These are phyloP conservation scores for Lissocephala sabroskyi DNA, from an alignment of 2,888 invertebrate species.

Conservation along the genomic window DNA sequence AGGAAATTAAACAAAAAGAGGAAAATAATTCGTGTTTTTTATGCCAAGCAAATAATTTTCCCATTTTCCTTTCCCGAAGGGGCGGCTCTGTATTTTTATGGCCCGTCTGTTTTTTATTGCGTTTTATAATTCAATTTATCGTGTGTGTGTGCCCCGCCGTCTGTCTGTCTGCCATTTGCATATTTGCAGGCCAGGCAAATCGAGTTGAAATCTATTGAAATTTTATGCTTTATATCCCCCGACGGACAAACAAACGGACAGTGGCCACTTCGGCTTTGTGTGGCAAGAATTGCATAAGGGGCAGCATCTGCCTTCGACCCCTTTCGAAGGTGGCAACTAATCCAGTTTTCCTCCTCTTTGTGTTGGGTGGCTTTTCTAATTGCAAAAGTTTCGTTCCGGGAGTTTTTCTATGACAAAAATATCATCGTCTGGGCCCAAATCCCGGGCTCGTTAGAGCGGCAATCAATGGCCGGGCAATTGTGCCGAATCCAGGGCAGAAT, in stretches of 20 bases:
- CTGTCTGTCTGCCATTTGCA: not conserved
- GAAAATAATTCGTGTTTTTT: conserved; percentile 6
- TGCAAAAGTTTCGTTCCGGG: conserved; percentile 57
- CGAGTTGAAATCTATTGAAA: no score
- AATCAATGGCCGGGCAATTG: conserved; percentile 49
- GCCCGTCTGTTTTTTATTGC: conserved; percentile 5
- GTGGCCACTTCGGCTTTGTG: no score
- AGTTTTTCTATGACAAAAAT: conserved; percentile 52
- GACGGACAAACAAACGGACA: no score
- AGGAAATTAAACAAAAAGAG: conserved; percentile 35
- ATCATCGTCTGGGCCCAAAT: conserved; percentile 35
- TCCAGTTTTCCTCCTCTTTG: no score
- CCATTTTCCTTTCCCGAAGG: conserved; percentile 15
- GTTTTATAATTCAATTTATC: not conserved
- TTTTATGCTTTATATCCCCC: no score
- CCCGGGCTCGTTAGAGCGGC: conserved; percentile 25
- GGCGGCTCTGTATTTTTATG: conserved; percentile 24
- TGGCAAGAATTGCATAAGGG: no score
- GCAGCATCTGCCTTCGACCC: no score
- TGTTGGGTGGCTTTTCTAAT: no score
- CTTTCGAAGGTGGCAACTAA: no score
- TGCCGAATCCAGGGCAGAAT: conserved; percentile 18
- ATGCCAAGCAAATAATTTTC: no score
- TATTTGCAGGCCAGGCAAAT: no score
- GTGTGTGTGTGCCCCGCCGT: not conserved